These are phyloP conservation scores for Cataglyphis rosenhaueri DNA, from an alignment of 2,888 invertebrate species.

Conservation along the genomic window DNA sequence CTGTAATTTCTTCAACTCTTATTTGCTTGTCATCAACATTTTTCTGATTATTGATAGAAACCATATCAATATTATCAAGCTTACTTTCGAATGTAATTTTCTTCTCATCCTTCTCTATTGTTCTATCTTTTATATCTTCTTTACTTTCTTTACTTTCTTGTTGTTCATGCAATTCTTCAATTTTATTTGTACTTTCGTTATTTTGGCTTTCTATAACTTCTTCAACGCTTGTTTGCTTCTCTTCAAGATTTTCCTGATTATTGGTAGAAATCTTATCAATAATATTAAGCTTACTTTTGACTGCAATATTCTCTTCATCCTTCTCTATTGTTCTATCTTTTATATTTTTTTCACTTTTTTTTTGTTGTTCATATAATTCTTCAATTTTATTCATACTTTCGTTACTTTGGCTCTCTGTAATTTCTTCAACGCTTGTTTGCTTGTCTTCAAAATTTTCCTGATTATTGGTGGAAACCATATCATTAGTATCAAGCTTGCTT, in stretches of 20 bases:
- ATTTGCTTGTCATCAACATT: not conserved
- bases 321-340: not conserved
- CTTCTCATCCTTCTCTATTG: not conserved
- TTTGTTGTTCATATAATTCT: not conserved
- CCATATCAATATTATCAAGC: not conserved
- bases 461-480: not conserved
- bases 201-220: not conserved
- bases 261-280: not conserved
- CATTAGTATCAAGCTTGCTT: not conserved
- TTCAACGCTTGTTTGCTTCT: not conserved
- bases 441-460: not conserved
- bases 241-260: not conserved
- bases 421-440: not conserved
- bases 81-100: not conserved
- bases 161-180: not conserved
- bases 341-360: not conserved
- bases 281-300: not conserved
- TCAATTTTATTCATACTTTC: not conserved
- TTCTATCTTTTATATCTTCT: not conserved
- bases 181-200: not conserved
- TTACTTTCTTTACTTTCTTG: not conserved
- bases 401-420: not conserved
- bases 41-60: not conserved
- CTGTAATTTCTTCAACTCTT: not conserved
- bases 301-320: not conserved